Percentiles rank a stretch among this genome's conserved stretches.
Conservation (phyloP, 2,888 invertebrate genomes). For the Blastobasis adustella region DNA sequence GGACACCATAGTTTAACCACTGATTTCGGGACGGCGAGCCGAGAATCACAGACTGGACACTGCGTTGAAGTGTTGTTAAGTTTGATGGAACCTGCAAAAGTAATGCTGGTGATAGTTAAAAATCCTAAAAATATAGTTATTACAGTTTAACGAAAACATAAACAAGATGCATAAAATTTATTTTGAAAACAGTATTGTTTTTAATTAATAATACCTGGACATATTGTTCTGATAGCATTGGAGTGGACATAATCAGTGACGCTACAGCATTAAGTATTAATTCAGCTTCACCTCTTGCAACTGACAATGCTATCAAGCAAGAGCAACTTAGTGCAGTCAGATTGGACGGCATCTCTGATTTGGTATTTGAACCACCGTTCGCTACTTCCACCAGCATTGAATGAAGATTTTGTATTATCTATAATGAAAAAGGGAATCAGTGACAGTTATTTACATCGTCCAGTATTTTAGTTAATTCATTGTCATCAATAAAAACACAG, state of each 20-base stretch:
- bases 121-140: no score
- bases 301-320: constrained; percentile 92
- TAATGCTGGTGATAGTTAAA: no score
- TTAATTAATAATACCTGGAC: constrained; percentile 76
- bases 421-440: constrained; percentile 26
- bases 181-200: background rate
- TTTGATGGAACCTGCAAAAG: constrained; percentile 85
- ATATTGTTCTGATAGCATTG: constrained; percentile 84
- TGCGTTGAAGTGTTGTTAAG: constrained; percentile 88
- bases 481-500: no score
- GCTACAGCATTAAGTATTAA: constrained; percentile 90
- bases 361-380: constrained; percentile 69
- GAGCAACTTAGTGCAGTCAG: constrained; percentile 93
- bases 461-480: no score
- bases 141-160: no score
- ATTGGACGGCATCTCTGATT: constrained; percentile 74
- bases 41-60: constrained; percentile 90
- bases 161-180: background rate
- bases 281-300: constrained; percentile 95
- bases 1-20: constrained; percentile 92
- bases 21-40: constrained; percentile 90
- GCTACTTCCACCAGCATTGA: constrained; percentile 88
- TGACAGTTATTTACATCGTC: no score
- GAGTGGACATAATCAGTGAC: constrained; percentile 89
- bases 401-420: constrained; percentile 86